phyloP scores from a whole-genome alignment of 2,888 invertebrate genomes.

The Aphodius sticticus region DNA sequence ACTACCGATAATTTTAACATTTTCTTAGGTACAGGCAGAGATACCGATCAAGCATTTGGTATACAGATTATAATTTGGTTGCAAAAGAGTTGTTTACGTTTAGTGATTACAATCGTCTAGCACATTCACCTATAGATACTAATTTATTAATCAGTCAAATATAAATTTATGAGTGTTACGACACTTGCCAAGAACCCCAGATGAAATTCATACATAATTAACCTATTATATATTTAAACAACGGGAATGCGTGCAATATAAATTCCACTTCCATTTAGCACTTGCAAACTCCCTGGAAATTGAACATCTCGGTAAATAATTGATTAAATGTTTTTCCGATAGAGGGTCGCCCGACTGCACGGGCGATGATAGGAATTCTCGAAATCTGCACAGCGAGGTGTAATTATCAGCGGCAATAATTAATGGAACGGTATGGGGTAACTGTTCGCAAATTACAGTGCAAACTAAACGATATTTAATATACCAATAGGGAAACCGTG shows the following conservation, averaged over 20 bases:
- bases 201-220: background rate
- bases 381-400: background rate
- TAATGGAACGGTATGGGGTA: background rate
- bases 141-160: background rate
- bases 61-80: no score
- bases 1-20: no score
- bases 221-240: background rate
- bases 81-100: no score
- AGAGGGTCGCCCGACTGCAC: background rate
- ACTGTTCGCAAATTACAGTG: background rate
- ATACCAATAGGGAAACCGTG: background rate
- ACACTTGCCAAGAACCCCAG: background rate
- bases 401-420: background rate
- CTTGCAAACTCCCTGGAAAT: background rate
- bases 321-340: slow-evolving; percentile 4
- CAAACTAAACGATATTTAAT: slow-evolving; percentile 4
- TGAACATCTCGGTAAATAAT: background rate
- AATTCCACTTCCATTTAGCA: background rate
- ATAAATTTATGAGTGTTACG: background rate
- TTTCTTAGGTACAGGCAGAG: no score
- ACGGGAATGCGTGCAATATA: background rate
- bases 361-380: background rate
- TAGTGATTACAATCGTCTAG: background rate
- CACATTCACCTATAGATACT: background rate
- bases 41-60: no score